Percentiles rank a stretch among this genome's conserved stretches.
These are phyloP conservation scores for Eupristina koningsbergeri DNA, from an alignment of 1,140 invertebrate species.

Conservation along the genomic window DNA sequence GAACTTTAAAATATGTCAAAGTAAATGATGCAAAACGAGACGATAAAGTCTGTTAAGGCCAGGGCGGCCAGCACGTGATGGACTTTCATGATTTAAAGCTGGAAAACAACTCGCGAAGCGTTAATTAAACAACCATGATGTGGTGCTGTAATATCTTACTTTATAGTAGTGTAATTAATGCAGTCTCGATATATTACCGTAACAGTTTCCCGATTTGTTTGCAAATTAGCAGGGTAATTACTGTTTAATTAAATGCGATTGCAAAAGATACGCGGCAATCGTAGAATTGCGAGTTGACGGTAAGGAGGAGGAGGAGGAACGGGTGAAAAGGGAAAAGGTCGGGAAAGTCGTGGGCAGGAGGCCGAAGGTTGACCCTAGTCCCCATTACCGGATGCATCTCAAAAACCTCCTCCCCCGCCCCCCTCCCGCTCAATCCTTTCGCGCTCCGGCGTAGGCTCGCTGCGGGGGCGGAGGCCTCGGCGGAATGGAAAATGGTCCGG, in stretches of 20 bases:
- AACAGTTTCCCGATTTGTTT: background rate
- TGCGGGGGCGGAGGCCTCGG: constrained; percentile 34
- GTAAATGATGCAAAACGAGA: background rate
- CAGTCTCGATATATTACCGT: background rate
- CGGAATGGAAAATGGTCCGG: constrained; percentile 41
- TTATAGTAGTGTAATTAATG: constrained; percentile 23
- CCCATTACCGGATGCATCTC: background rate
- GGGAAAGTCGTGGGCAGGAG: no score
- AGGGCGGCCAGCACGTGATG: no score
- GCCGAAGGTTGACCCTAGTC: background rate
- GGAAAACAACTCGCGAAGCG: background rate
- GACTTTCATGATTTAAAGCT: constrained; percentile 15
- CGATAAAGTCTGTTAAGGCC: background rate
- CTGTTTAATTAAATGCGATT: background rate
- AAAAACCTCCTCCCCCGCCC: background rate
- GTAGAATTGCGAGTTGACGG: background rate
- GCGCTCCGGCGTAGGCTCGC: constrained; percentile 5
- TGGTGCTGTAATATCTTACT: constrained; percentile 20
- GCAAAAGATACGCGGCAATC: background rate
- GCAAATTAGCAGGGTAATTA: background rate
- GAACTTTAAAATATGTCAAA: background rate
- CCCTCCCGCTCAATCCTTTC: background rate
- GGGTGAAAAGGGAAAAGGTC: background rate
- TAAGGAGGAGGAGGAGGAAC: background rate
- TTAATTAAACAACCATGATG: background rate